These are phyloP conservation scores for Sphaerophoria taeniata DNA, from an alignment of 2,888 invertebrate species.

Conservation along the genomic window DNA sequence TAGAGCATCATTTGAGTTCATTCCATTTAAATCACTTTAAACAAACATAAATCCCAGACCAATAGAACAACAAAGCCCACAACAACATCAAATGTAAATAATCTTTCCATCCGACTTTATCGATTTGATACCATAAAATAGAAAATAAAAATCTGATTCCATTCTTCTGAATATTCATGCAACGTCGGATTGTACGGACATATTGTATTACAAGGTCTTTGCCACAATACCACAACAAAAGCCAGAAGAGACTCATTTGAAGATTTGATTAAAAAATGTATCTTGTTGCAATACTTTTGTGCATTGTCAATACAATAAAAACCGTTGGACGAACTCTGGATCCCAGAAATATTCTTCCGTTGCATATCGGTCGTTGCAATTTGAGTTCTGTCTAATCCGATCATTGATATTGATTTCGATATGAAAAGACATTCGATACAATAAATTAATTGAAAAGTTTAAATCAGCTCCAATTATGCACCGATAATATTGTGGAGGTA, in stretches of 20 bases:
- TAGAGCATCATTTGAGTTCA: neutral
- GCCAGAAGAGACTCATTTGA: neutral
- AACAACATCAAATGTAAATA: slow-evolving; percentile 14
- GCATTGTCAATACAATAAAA: neutral
- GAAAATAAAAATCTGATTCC: slow-evolving; percentile 8
- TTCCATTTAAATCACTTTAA: slow-evolving; percentile 5
- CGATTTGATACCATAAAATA: slow-evolving; percentile 50
- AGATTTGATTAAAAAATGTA: neutral
- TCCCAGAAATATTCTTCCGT: slow-evolving; percentile 41
- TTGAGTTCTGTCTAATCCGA: slow-evolving; percentile 47
- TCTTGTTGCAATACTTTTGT: neutral
- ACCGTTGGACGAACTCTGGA: no score
- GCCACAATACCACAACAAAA: slow-evolving; percentile 15
- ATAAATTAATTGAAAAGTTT: slow-evolving; percentile 58
- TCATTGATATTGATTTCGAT: neutral
- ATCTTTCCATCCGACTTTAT: slow-evolving; percentile 35
- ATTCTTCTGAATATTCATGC: slow-evolving; percentile 24
- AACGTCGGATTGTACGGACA: neutral
- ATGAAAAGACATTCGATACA: slow-evolving; percentile 41
- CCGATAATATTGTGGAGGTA: no score
- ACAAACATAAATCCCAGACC: slow-evolving; percentile 9
- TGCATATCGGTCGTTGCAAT: slow-evolving; percentile 44
- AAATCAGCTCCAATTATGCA: slow-evolving; percentile 19
- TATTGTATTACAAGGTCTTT: slow-evolving; percentile 50
- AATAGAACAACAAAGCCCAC: slow-evolving; percentile 7